Conservation (phyloP, 2,113 vertebrate species). For the Ardeotis arabs region DNA sequence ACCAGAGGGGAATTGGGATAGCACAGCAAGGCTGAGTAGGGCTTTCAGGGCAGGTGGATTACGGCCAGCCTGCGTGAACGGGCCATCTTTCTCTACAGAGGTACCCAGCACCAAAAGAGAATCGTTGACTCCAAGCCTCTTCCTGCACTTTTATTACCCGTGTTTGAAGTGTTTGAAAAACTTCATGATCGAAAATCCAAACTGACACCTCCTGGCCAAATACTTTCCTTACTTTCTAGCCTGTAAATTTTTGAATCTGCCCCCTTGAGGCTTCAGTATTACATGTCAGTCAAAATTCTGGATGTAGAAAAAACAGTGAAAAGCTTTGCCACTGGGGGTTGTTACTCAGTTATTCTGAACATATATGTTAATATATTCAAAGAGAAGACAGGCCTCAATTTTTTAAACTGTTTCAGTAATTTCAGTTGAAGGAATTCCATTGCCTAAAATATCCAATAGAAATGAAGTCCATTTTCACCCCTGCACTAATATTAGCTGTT, state of each 20-base stretch:
- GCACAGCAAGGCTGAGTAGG: neutral
- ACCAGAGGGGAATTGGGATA: neutral
- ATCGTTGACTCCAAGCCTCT: neutral
- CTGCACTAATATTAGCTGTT: neutral
- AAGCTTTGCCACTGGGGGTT: neutral
- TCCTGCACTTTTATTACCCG: neutral
- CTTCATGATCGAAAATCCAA: neutral
- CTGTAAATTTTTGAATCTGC: neutral
- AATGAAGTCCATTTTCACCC: neutral
- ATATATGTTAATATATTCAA: neutral
- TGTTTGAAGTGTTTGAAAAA: neutral
- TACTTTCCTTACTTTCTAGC: neutral
- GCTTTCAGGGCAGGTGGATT: neutral
- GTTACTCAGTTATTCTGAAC: neutral
- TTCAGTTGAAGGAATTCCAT: neutral
- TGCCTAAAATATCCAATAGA: neutral
- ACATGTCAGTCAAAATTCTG: neutral
- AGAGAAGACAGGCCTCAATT: neutral
- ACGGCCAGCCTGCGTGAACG: neutral
- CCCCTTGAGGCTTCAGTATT: neutral
- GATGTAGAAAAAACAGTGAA: neutral
- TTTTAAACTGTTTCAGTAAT: neutral
- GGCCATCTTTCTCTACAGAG: neutral
- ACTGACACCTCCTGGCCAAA: neutral
- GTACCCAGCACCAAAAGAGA: neutral